A percentile compares a stretch with the other conserved stretches of the same genome.
phyloP scores from a whole-genome alignment of 2,797 vertebrate genomes.

The Alosa sapidissima region DNA sequence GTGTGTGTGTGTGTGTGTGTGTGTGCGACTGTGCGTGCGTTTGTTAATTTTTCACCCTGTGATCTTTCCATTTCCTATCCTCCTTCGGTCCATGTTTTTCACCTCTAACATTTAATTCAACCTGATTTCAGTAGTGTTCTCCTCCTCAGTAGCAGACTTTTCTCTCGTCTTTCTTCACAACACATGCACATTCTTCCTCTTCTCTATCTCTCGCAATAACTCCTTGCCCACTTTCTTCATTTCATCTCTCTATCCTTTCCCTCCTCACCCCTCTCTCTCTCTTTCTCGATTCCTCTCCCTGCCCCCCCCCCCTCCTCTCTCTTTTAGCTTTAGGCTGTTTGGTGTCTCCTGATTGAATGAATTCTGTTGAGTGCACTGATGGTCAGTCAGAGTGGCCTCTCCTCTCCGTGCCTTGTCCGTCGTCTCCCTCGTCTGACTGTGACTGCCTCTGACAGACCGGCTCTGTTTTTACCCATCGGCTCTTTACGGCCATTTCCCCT shows the following conservation, averaged over 20 bases:
- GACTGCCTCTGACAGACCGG: no score
- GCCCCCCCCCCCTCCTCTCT: neutral
- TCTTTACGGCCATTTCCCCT: no score
- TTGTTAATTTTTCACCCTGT: no score
- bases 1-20: constrained; percentile 4
- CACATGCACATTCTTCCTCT: no score
- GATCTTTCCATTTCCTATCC: neutral
- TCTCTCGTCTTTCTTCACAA: neutral
- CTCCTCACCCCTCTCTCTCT: neutral
- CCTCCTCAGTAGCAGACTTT: neutral
- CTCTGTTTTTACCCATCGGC: no score
- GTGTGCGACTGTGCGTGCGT: neutral
- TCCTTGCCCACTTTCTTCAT: neutral
- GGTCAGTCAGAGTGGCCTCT: neutral
- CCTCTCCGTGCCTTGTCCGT: no score
- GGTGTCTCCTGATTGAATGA: neutral
- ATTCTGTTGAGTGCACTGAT: neutral
- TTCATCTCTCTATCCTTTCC: neutral
- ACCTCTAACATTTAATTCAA: neutral
- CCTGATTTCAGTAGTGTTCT: neutral
- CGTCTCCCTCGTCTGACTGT: no score
- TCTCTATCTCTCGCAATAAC: neutral
- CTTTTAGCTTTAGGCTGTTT: neutral
- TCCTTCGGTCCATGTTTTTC: neutral
- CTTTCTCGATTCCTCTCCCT: neutral